Evolutionary conservation across 2,888 invertebrate species (phyloP).

Genomic region (Tuta absoluta): DNA sequence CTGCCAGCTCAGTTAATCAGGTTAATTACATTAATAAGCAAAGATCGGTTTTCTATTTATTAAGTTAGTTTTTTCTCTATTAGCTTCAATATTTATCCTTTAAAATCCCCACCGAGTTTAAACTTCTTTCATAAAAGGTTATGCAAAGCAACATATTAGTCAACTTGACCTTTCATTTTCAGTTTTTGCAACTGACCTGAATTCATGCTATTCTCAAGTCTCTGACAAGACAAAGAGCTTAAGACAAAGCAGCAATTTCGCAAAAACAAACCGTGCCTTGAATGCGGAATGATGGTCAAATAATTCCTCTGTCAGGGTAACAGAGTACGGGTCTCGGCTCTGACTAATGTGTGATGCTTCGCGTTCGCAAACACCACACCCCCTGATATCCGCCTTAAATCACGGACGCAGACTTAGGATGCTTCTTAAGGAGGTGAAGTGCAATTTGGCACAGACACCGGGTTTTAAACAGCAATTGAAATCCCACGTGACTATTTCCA

Average conservation of each 20-base stretch:
- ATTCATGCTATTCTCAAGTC: neutral
- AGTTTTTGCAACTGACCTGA: neutral
- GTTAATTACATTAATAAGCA: neutral
- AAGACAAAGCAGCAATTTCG: conserved; percentile 19
- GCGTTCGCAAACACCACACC: conserved; percentile 22
- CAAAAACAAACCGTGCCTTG: conserved; percentile 41
- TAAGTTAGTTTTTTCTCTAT: neutral
- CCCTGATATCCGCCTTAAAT: conserved; percentile 25
- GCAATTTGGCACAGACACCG: conserved; percentile 3
- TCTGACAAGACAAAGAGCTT: conserved; percentile 6
- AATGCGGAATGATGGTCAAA: conserved; percentile 62
- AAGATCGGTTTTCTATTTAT: neutral
- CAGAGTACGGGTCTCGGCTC: conserved; percentile 47
- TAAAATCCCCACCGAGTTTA: neutral
- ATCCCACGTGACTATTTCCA: too few relatives aligned
- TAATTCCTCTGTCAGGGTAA: conserved; percentile 61
- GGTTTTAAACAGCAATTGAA: conserved; percentile 9
- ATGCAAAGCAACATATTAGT: neutral
- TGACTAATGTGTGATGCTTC: conserved; percentile 29
- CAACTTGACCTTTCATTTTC: neutral
- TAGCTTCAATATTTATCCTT: neutral
- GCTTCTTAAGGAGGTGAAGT: conserved; percentile 17
- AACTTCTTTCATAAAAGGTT: neutral
- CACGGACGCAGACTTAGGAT: conserved; percentile 23
- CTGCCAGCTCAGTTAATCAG: neutral